Evolutionary conservation across 1,140 invertebrate genomes (phyloP).

Genomic region (Aphis gossypii): DNA sequence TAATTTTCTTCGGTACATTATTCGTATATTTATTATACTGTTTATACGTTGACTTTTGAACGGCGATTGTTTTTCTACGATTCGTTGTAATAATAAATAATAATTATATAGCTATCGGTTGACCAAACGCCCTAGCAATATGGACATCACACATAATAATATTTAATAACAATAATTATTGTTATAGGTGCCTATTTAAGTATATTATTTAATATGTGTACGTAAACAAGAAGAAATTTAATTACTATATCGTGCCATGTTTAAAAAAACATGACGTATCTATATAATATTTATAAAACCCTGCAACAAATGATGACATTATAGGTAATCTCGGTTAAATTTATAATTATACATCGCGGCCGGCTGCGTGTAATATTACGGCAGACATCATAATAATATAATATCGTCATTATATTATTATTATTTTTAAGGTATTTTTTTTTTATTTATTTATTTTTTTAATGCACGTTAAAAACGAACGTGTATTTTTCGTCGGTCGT

Average conservation of each 20-base stretch:
- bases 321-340: slow-evolving; percentile 6
- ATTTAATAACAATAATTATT: neutral
- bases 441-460: neutral
- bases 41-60: neutral
- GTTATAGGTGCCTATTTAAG: neutral
- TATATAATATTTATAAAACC: neutral
- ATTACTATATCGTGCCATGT: neutral
- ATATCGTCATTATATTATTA: neutral
- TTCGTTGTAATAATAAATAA: neutral
- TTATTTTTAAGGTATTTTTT: neutral
- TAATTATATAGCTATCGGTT: neutral
- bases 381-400: neutral
- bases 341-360: neutral
- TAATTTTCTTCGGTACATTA: neutral
- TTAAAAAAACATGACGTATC: neutral
- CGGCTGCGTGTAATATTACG: neutral
- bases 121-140: neutral
- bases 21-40: neutral
- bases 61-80: neutral
- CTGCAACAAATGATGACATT: neutral
- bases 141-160: neutral
- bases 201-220: neutral
- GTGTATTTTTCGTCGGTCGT: neutral
- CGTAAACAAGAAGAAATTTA: neutral
- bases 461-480: neutral